Base-by-base conservation (phyloP, 2,797 vertebrate genomes). In the Emydoidea blandingii region DNA sequence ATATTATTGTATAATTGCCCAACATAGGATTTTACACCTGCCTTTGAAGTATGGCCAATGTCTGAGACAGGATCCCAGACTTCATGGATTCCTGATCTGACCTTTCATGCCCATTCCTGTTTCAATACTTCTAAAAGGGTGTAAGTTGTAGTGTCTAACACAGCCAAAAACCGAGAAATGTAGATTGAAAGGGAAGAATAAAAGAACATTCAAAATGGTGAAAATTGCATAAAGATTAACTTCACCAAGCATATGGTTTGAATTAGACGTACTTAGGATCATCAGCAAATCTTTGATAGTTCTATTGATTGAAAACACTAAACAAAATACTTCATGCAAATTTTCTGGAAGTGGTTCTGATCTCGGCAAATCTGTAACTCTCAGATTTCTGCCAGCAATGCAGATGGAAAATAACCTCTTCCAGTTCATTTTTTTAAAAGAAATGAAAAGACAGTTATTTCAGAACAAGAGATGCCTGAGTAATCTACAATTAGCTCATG, bases 251-350 rank as follows among this genome's bases (percentile, higher is more conserved):
- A 94, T 86, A 25, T 47, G 54, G 50, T 91, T 87, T 88, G 50
- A 96, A 84, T 3, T 83, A 81, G 89, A 79, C 95, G 31, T 88
- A 90, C 52, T 88, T 89, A 92, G 65, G 18, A 91, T 59, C 37
- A 83, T 47, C 84, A 81, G 68, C 79, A 81, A 95, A 83, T 90
- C 49, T 85, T 87, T 85, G 83, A 92, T 78, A 95, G 95, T 93
- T 89, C 52, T 88, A 87, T 93, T 94, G 86, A 95, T 3, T 89
- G 78, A 80, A 96, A 96, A 95, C 89, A 80, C 82, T 79, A 93
- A 95, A 95, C 86, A 85, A 93, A 96, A 92, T 83, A 62, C 76
- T 56, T 27, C 81, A 81, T 76, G 44, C 56, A 95, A 93, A 94
- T 96, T 81, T 91, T 59, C 88, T 95, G 86, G 86, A 96, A 95